Evolutionary conservation across 2,113 vertebrate genomes (phyloP).

Genomic region (Myxocyprinus asiaticus): DNA sequence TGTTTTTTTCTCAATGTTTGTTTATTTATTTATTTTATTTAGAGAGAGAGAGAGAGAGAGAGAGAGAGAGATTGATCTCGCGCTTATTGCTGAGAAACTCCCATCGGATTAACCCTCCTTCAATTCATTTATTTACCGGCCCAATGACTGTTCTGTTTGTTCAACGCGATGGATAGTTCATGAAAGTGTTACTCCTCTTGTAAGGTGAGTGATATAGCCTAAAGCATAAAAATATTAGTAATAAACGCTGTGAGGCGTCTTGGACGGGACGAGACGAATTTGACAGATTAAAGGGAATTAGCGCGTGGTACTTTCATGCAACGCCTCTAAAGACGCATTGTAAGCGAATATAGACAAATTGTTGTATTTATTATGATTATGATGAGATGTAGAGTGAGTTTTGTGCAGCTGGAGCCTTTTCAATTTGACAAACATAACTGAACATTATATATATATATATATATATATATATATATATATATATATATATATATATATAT

Average conservation of each 20-base stretch:
- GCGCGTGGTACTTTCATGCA: neutral
- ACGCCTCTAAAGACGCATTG: neutral
- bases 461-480: too few species aligned
- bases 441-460: too few species aligned
- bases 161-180: neutral
- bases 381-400: too few species aligned
- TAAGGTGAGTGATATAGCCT: constrained; percentile 20
- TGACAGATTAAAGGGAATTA: constrained; percentile 37
- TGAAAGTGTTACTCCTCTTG: neutral
- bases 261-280: neutral
- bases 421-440: too few species aligned
- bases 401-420: too few species aligned
- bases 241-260: neutral
- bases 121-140: constrained; percentile 20
- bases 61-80: too few species aligned
- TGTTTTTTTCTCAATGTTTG: too few species aligned
- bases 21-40: too few species aligned
- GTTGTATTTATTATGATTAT: neutral
- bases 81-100: constrained; percentile 8
- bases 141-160: too few species aligned
- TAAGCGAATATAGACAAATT: neutral
- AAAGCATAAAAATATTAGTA: neutral
- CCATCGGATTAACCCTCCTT: constrained; percentile 14
- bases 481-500: too few species aligned
- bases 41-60: too few species aligned